These are phyloP conservation scores for Enteromius mattozi DNA, from an alignment of 2,797 vertebrate genomes.

Conservation along the genomic window DNA sequence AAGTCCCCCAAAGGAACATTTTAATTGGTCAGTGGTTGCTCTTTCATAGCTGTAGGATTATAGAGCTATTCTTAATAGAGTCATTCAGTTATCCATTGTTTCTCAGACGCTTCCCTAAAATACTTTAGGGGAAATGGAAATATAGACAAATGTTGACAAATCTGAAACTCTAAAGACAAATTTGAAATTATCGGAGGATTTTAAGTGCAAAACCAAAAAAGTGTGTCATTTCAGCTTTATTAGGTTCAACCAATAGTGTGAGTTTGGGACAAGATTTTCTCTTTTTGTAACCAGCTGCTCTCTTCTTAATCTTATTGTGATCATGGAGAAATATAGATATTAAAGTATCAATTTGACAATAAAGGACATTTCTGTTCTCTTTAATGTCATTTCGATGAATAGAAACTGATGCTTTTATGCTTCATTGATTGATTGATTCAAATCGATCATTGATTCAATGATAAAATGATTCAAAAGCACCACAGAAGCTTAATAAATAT, in stretches of 20 bases:
- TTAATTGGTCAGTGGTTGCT: constrained; percentile 15
- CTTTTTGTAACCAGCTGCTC: not conserved
- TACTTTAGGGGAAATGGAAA: not conserved
- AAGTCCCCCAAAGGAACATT: not conserved
- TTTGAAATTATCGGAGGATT: not conserved
- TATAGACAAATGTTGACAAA: not conserved
- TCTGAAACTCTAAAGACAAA: not conserved
- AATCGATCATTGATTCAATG: too few relatives aligned
- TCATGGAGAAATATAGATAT: not conserved
- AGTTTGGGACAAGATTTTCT: not conserved
- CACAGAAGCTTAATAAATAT: not conserved
- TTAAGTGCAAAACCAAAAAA: not conserved
- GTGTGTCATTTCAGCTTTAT: not conserved
- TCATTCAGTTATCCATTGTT: not conserved
- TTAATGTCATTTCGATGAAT: not conserved
- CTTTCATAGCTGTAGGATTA: not conserved
- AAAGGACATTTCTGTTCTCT: not conserved
- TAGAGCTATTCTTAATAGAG: not conserved
- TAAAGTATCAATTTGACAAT: not conserved
- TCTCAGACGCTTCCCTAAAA: not conserved
- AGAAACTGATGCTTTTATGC: not conserved
- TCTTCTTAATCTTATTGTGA: not conserved
- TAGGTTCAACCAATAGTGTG: not conserved
- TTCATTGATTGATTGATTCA: not conserved
- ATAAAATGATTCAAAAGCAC: not conserved